Evolutionary conservation across 2,113 vertebrate genomes (phyloP), one percentile per base, ranked within the genome.

Genomic region (Narcine bancroftii): DNA sequence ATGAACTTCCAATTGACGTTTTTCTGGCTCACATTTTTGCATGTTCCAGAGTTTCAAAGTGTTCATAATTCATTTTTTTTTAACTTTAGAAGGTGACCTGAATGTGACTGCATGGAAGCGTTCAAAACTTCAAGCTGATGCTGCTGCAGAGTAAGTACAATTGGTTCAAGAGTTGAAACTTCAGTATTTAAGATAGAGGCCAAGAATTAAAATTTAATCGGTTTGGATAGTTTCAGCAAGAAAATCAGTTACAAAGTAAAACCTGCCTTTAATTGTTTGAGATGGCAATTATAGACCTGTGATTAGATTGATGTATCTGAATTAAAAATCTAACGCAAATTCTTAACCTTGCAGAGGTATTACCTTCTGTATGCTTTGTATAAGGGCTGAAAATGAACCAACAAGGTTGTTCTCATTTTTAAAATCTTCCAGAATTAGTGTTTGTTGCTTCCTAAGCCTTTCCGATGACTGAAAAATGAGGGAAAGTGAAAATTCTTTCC

Each of bases 81-180:
- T n/a, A 6, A 76, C 24, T 45, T 39, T 95, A 99, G 99, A 96
- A 94, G 98, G 98, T 81, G 97, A 96, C 42, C 96, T 99, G 93
- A 99, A 99, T 95, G 96, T 94, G 93, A 98, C 98, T 42, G 96
- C 97, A 0, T 94, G 93, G 93, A 96, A 95, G 93, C 97, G 98
- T 95, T 96, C 96, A 93, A 97, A 95, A 94, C 93, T 96, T 45
- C 94, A 94, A 1, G 97, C 97, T 94, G 93, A 96, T 93, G 94
- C 96, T 87, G 95, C 96, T 9, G 93, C 96, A 26, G 97, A 98
- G 97, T 99, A 93, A 98, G 97, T 97, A 91, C 63, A 65, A 36
- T 85, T 6, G 6, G 50, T 5, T 29, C 26, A 6, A 15, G 19
- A 13, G 10, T 33, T 24, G 69, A 29, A 72, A 5, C 69, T 1